phyloP scores from a whole-genome alignment of 2,797 vertebrate species.

The Nasua narica region DNA sequence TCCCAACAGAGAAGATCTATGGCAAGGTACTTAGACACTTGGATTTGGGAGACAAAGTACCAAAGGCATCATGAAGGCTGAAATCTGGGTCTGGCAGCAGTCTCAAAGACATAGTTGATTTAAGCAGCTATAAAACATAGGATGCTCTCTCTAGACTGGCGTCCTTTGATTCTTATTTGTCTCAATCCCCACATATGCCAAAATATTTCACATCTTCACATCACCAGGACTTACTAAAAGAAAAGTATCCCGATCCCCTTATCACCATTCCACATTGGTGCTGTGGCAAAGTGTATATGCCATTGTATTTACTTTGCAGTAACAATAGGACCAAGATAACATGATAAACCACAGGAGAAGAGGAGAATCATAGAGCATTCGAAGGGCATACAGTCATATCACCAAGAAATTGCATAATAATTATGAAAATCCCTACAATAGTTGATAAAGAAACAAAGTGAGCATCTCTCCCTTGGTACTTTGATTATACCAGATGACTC shows the following conservation, averaged over 20 bases:
- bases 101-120: not conserved
- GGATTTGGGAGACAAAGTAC: not conserved
- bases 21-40: not conserved
- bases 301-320: not conserved
- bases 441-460: not conserved
- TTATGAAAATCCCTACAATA: not conserved
- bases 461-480: not conserved
- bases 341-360: not conserved
- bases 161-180: not conserved
- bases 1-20: not conserved
- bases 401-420: not conserved
- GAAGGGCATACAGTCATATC: not conserved
- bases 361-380: not conserved
- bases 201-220: not conserved
- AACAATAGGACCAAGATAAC: not conserved
- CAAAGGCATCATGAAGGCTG: not conserved
- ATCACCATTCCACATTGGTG: not conserved
- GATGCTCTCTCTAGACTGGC: not conserved
- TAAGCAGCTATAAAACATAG: not conserved
- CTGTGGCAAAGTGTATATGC: not conserved
- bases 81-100: not conserved
- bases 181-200: not conserved
- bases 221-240: not conserved
- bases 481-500: not conserved
- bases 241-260: not conserved